These are phyloP conservation scores for Tenodera sinensis DNA, from an alignment of 2,888 invertebrate genomes.

Conservation along the genomic window DNA sequence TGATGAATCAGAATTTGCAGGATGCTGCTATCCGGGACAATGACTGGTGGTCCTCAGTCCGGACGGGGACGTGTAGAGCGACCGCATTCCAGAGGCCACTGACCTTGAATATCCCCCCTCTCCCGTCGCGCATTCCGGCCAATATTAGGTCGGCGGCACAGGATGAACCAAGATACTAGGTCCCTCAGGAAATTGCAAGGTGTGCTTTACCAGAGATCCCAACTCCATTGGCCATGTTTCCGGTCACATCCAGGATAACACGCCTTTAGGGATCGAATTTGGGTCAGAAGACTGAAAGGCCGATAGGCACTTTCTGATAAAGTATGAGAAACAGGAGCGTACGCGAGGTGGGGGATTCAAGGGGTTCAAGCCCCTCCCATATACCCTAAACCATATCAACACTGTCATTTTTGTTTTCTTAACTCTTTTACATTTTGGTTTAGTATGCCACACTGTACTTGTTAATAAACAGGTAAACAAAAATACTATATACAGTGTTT, in stretches of 20 bases:
- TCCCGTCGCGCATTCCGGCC: constrained; percentile 10
- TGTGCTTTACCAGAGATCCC: not conserved
- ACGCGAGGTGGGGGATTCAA: too few relatives aligned
- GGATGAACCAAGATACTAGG: not conserved
- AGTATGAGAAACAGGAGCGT: too few relatives aligned
- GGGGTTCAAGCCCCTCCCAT: too few relatives aligned
- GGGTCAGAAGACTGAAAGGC: too few relatives aligned
- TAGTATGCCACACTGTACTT: too few relatives aligned
- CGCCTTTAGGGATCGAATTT: too few relatives aligned
- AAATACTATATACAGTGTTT: too few relatives aligned
- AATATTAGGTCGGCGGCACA: constrained; percentile 13
- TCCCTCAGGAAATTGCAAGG: not conserved
- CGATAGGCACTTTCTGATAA: too few relatives aligned
- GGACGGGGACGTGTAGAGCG: not conserved
- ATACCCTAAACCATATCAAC: too few relatives aligned
- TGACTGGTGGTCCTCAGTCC: not conserved
- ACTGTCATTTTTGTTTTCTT: too few relatives aligned
- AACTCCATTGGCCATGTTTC: not conserved
- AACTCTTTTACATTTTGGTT: too few relatives aligned
- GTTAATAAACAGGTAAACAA: too few relatives aligned
- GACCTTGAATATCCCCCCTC: constrained; percentile 28
- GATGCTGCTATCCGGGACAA: not conserved
- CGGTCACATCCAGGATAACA: not conserved
- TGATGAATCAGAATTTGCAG: not conserved
- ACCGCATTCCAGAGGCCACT: constrained; percentile 30